A percentile compares a stretch with the other conserved stretches of the same genome.
phyloP scores from a whole-genome alignment of 2,888 invertebrate species.

The Lasius fuliginosus region DNA sequence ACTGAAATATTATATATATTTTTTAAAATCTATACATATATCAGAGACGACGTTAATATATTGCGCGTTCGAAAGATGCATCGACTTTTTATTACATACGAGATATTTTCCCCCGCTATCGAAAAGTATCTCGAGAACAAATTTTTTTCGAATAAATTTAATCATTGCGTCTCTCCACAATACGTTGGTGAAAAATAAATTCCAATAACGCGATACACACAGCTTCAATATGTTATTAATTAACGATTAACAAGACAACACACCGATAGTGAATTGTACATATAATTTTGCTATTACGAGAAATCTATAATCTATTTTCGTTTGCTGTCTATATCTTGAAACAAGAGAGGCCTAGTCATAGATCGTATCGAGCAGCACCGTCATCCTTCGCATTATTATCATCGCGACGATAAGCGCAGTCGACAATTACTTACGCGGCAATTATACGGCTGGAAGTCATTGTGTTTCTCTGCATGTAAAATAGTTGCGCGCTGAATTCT shows the following conservation, averaged over 20 bases:
- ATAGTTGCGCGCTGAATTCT: slow-evolving; percentile 44
- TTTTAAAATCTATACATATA: background rate
- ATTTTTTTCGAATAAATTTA: background rate
- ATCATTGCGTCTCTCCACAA: background rate
- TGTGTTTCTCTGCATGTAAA: slow-evolving; percentile 66
- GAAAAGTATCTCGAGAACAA: background rate
- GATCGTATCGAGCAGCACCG: slow-evolving; percentile 66
- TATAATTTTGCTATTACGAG: background rate
- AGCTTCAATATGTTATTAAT: background rate
- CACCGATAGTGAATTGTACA: background rate
- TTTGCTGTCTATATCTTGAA: slow-evolving; percentile 5
- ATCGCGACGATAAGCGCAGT: slow-evolving; percentile 76
- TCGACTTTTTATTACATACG: background rate
- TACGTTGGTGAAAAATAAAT: background rate
- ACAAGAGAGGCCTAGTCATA: slow-evolving; percentile 44
- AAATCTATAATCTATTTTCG: slow-evolving; percentile 1
- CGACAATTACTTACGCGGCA: slow-evolving; percentile 73
- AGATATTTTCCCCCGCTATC: background rate
- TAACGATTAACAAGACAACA: background rate
- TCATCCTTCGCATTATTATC: slow-evolving; percentile 74
- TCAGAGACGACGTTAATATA: background rate
- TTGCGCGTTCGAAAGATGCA: background rate
- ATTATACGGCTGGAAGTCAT: slow-evolving; percentile 70
- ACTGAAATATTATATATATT: background rate
- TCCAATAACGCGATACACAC: background rate